These are phyloP conservation scores for Phanerotoma sp. DNA, from an alignment of 2,888 invertebrate genomes.

Conservation along the genomic window DNA sequence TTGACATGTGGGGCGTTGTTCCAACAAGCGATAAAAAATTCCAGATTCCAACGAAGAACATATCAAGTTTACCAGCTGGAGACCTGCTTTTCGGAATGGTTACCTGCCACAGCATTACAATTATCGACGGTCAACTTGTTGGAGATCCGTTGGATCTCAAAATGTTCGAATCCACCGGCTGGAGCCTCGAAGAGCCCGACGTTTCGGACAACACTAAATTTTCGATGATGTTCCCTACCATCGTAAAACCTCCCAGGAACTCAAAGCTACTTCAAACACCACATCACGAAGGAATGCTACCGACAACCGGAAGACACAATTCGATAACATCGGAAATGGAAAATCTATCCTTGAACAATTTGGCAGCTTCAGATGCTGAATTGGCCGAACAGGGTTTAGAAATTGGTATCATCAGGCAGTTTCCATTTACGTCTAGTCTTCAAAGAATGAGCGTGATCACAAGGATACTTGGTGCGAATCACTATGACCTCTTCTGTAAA, in stretches of 20 bases:
- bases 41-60: conserved; percentile 59
- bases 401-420: conserved; percentile 82
- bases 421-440: conserved; percentile 83
- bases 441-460: conserved; percentile 91
- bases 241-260: conserved; percentile 67
- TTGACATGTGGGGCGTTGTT: conserved; percentile 93
- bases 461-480: conserved; percentile 70
- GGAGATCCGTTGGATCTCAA: conserved; percentile 96
- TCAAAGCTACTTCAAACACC: conserved; percentile 38
- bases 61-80: conserved; percentile 59
- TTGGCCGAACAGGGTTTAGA: conserved; percentile 58
- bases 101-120: conserved; percentile 89
- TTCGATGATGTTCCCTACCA: conserved; percentile 84
- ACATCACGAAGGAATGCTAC: conserved; percentile 31
- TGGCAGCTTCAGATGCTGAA: conserved; percentile 42
- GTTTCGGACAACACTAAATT: conserved; percentile 82
- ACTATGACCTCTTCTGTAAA: conserved; percentile 83
- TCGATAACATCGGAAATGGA: conserved; percentile 48
- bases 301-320: conserved; percentile 42
- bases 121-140: conserved; percentile 81
- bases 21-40: conserved; percentile 62
- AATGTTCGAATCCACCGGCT: conserved; percentile 96
- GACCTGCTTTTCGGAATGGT: conserved; percentile 79
- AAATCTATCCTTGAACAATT: conserved; percentile 44
- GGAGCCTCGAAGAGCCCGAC: conserved; percentile 86